Percentiles rank a stretch among this genome's conserved stretches.
Conservation (phyloP, 2,888 invertebrate genomes). For the Eristalis arbustorum region DNA sequence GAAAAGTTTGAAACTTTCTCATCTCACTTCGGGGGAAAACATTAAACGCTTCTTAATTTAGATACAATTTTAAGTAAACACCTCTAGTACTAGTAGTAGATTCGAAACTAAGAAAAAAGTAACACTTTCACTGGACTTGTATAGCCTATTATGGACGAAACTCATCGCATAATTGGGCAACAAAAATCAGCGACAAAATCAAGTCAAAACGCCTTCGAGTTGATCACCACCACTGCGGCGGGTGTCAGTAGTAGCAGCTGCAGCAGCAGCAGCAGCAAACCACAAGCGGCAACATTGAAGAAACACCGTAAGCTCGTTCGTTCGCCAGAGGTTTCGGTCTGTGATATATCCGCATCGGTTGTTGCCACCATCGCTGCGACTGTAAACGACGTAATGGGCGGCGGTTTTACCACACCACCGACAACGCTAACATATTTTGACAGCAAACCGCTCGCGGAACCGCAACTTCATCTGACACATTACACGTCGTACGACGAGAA, state of each 20-base stretch:
- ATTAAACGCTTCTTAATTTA: slow-evolving; percentile 57
- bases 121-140: slow-evolving; percentile 6
- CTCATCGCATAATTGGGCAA: slow-evolving; percentile 39
- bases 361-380: slow-evolving; percentile 68
- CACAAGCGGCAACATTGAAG: slow-evolving; percentile 13
- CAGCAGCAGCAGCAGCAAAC: background rate
- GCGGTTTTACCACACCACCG: slow-evolving; percentile 77
- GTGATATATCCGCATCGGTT: slow-evolving; percentile 67
- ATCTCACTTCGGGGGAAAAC: slow-evolving; percentile 62
- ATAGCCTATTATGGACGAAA: slow-evolving; percentile 64
- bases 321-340: slow-evolving; percentile 70
- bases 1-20: slow-evolving; percentile 32
- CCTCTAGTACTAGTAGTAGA: slow-evolving; percentile 30
- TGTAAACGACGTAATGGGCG: slow-evolving; percentile 77
- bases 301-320: slow-evolving; percentile 58
- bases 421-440: slow-evolving; percentile 67
- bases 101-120: slow-evolving; percentile 20
- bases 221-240: background rate
- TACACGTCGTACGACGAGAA: slow-evolving; percentile 38
- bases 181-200: slow-evolving; percentile 40
- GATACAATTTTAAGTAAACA: slow-evolving; percentile 36
- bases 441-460: slow-evolving; percentile 50
- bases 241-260: background rate
- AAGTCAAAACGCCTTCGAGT: slow-evolving; percentile 38
- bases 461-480: slow-evolving; percentile 29